Percentiles rank a stretch among this genome's conserved stretches.
These are phyloP conservation scores for Apeira syringaria DNA, from an alignment of 2,888 invertebrate genomes.

Conservation along the genomic window DNA sequence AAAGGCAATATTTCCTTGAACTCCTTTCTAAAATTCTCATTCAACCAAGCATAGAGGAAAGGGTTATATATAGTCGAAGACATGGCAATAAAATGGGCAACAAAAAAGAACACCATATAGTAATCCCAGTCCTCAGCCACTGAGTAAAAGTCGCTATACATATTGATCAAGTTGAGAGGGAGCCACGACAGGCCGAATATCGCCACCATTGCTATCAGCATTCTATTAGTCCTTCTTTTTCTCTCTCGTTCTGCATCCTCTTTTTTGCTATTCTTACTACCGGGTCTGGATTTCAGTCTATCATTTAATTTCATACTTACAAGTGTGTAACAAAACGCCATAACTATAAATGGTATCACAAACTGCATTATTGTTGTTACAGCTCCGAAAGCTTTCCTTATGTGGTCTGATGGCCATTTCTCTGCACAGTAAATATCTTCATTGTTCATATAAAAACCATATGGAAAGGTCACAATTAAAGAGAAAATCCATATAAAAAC, in stretches of 20 bases:
- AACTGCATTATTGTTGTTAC: conserved; percentile 93
- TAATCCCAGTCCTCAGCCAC: conserved; percentile 86
- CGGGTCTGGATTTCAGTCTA: conserved; percentile 89
- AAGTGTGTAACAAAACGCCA: conserved; percentile 93
- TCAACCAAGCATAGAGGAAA: conserved; percentile 97
- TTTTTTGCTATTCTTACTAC: conserved; percentile 88
- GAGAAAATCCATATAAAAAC: conserved; percentile 92
- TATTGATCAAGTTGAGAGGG: conserved; percentile 91
- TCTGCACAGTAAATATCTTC: conserved; percentile 86
- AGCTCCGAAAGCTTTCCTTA: conserved; percentile 89
- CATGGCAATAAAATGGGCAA: conserved; percentile 95
- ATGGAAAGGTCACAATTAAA: conserved; percentile 91
- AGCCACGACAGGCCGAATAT: conserved; percentile 95
- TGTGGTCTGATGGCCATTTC: conserved; percentile 90
- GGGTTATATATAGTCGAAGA: conserved; percentile 97
- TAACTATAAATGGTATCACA: conserved; percentile 92
- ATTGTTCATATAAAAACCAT: conserved; percentile 90
- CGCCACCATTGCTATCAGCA: conserved; percentile 95
- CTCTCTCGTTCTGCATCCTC: conserved; percentile 92
- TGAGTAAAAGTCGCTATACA: conserved; percentile 87
- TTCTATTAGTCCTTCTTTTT: conserved; percentile 92
- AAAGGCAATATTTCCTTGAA: conserved; percentile 91
- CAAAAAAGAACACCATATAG: conserved; percentile 90
- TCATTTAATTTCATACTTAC: conserved; percentile 91
- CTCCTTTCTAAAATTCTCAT: conserved; percentile 96